Evolutionary conservation across 2,797 vertebrate genomes (phyloP).

Genomic region (Lepus townsendii): DNA sequence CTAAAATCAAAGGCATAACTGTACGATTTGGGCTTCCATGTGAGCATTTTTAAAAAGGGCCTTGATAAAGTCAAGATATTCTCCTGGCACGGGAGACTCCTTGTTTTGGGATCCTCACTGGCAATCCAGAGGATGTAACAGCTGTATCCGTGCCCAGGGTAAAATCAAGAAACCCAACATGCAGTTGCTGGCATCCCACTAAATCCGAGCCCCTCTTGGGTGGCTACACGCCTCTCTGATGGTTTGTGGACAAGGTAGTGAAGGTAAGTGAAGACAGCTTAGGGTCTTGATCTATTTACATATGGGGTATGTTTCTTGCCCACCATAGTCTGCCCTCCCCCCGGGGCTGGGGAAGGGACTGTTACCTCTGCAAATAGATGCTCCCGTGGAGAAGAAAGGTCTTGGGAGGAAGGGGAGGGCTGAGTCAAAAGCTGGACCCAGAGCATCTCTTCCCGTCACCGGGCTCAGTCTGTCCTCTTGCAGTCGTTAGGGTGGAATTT

Average conservation of each 20-base stretch:
- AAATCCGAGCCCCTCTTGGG: neutral
- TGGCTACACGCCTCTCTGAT: neutral
- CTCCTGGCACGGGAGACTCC: neutral
- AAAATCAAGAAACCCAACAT: neutral
- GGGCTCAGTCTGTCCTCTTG: neutral
- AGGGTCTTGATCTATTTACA: neutral
- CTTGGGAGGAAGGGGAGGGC: neutral
- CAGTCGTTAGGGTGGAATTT: neutral
- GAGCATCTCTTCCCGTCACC: neutral
- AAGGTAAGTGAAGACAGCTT: neutral
- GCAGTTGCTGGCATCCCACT: neutral
- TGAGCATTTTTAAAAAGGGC: neutral
- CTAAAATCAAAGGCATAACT: conserved; percentile 24
- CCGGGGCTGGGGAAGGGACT: neutral
- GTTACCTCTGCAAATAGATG: neutral
- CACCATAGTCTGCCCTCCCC: neutral
- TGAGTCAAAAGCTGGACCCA: neutral
- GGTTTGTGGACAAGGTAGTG: neutral
- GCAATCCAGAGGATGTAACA: neutral
- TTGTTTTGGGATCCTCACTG: neutral
- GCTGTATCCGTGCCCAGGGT: neutral
- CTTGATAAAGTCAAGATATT: conserved; percentile 35
- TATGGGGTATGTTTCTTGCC: neutral
- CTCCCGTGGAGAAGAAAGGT: neutral
- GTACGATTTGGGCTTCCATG: neutral